phyloP scores from a whole-genome alignment of 1,140 invertebrate species.

The Diorhabda elongata region DNA sequence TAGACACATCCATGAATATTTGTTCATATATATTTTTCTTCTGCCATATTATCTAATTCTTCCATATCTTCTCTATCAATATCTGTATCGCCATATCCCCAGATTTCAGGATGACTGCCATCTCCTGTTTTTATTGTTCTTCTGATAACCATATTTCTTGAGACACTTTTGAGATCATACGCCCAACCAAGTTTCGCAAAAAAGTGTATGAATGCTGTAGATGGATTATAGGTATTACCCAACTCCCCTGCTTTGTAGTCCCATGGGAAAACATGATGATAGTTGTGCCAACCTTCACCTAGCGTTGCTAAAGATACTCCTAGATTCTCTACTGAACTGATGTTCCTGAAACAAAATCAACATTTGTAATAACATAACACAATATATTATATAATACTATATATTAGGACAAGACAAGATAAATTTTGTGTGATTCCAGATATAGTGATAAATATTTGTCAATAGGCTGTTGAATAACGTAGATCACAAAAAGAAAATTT shows the following conservation, averaged over 20 bases:
- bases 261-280: conserved; percentile 87
- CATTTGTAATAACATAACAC: neutral
- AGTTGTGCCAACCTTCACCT: conserved; percentile 92
- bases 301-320: conserved; percentile 66
- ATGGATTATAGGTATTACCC: conserved; percentile 62
- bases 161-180: conserved; percentile 64
- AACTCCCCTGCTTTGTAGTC: conserved; percentile 86
- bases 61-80: conserved; percentile 47
- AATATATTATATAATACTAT: neutral
- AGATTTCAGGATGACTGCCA: conserved; percentile 50
- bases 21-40: conserved; percentile 12
- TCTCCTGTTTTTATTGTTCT: conserved; percentile 62
- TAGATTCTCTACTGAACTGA: conserved; percentile 69
- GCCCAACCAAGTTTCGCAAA: conserved; percentile 71
- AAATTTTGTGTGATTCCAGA: no score
- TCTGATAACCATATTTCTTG: conserved; percentile 58
- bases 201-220: conserved; percentile 67
- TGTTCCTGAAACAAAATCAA: conserved; percentile 53
- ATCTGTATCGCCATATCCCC: conserved; percentile 52
- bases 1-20: conserved; percentile 1
- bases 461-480: no score
- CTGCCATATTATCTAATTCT: conserved; percentile 33
- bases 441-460: no score
- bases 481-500: no score
- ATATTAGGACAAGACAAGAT: no score